Conservation (phyloP, 2,888 invertebrate genomes). For the Epinotia demarniana region DNA sequence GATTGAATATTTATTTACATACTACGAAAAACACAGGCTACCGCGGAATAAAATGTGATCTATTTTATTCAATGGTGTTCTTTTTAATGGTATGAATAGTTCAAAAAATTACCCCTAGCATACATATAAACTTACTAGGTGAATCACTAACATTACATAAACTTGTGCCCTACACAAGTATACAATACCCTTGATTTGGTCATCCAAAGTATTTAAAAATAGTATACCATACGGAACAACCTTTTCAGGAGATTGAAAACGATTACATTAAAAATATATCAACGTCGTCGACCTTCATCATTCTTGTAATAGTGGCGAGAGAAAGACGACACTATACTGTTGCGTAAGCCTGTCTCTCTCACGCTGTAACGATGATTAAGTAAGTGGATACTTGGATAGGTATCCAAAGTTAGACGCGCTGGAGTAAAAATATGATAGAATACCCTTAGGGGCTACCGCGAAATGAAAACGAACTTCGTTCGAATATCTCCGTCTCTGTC, state of each 20-base stretch:
- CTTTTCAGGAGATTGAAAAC: background rate
- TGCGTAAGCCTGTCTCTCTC: conserved; percentile 15
- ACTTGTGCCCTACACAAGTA: background rate
- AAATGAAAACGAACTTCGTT: too few relatives aligned
- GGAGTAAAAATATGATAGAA: conserved; percentile 4
- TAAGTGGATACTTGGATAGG: conserved; percentile 4
- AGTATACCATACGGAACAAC: background rate
- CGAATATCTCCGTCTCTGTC: too few relatives aligned
- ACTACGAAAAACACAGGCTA: too few relatives aligned
- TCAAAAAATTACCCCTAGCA: too few relatives aligned
- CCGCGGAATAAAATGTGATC: too few relatives aligned
- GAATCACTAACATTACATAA: too few relatives aligned
- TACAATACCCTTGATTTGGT: background rate
- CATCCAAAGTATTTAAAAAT: background rate
- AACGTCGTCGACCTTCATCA: conserved; percentile 19
- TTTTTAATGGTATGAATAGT: too few relatives aligned
- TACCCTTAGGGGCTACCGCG: too few relatives aligned
- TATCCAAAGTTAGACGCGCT: background rate
- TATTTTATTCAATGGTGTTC: too few relatives aligned
- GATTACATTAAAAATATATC: conserved; percentile 22
- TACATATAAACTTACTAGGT: too few relatives aligned
- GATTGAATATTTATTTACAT: too few relatives aligned
- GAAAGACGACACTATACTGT: conserved; percentile 1
- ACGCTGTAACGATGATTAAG: conserved; percentile 31
- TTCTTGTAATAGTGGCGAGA: conserved; percentile 18